Conservation (phyloP, 2,797 vertebrate species). For the Sternarchorhynchus goeldii region DNA sequence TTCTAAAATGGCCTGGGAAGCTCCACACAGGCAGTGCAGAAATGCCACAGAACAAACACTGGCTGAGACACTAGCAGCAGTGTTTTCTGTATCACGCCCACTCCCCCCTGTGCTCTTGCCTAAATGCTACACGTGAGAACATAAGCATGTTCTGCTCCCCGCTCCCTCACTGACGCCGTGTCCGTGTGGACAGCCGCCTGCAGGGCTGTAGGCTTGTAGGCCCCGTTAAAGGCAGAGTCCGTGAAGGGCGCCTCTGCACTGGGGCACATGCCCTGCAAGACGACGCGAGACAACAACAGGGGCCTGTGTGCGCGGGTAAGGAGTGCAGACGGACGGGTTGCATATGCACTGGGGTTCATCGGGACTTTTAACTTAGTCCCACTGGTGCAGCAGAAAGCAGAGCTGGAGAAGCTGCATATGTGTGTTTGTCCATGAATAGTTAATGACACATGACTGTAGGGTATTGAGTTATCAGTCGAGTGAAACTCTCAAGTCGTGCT, state of each 20-base stretch:
- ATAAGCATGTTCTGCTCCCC: background rate
- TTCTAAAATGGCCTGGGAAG: background rate
- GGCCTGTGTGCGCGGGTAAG: background rate
- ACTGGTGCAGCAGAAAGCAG: background rate
- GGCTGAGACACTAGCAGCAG: constrained; percentile 25
- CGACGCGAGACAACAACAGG: constrained; percentile 7
- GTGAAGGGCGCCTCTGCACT: constrained; percentile 16
- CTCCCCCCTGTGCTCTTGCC: constrained; percentile 3
- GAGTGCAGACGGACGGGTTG: too few species aligned
- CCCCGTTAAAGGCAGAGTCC: constrained; percentile 2
- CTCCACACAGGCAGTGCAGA: background rate
- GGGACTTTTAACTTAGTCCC: too few species aligned
- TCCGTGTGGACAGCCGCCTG: constrained; percentile 33
- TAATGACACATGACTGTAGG: constrained; percentile 1
- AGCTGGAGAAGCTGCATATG: background rate
- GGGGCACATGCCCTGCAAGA: constrained; percentile 39
- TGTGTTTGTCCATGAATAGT: constrained; percentile 36
- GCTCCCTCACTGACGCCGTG: background rate
- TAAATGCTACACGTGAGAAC: constrained; percentile 6
- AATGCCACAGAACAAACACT: constrained; percentile 5
- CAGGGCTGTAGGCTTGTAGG: constrained; percentile 3
- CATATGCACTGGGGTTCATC: background rate
- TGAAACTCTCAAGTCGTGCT: background rate
- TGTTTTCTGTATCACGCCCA: constrained; percentile 16
- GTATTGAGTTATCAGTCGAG: constrained; percentile 24